Conservation (phyloP, 2,888 invertebrate genomes). For the Troilus luridus region DNA sequence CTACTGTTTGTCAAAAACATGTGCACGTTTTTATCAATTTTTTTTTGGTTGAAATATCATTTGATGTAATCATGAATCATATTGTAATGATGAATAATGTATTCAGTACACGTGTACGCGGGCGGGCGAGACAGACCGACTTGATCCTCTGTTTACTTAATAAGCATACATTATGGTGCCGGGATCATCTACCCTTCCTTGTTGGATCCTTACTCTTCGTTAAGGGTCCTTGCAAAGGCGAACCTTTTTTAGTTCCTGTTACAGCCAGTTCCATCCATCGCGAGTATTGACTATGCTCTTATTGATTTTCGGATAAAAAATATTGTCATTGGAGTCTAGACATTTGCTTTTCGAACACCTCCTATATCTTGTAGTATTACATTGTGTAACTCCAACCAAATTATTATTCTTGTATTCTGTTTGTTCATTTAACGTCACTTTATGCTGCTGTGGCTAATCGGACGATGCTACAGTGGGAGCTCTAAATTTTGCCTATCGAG, state of each 20-base stretch:
- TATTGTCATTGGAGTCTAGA: background rate
- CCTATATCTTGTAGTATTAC: no score
- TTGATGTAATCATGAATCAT: background rate
- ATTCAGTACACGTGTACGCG: background rate
- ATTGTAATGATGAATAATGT: background rate
- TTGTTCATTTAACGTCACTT: no score
- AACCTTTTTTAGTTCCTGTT: background rate
- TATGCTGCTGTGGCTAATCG: no score
- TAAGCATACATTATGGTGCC: constrained; percentile 11
- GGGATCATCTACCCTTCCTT: background rate
- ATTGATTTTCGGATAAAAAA: no score
- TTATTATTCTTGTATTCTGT: no score
- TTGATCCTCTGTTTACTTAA: constrained; percentile 34
- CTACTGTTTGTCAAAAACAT: background rate
- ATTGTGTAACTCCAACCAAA: no score
- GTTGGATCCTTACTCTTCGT: background rate
- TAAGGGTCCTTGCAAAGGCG: background rate
- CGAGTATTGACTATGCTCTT: background rate
- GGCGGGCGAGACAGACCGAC: background rate
- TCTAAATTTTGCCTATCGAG: no score
- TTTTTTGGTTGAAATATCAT: background rate
- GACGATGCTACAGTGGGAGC: no score
- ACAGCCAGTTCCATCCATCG: background rate
- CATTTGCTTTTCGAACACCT: background rate
- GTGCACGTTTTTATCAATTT: background rate